These are phyloP conservation scores for Orthosia cruda DNA, from an alignment of 2,888 invertebrate species.

Conservation along the genomic window DNA sequence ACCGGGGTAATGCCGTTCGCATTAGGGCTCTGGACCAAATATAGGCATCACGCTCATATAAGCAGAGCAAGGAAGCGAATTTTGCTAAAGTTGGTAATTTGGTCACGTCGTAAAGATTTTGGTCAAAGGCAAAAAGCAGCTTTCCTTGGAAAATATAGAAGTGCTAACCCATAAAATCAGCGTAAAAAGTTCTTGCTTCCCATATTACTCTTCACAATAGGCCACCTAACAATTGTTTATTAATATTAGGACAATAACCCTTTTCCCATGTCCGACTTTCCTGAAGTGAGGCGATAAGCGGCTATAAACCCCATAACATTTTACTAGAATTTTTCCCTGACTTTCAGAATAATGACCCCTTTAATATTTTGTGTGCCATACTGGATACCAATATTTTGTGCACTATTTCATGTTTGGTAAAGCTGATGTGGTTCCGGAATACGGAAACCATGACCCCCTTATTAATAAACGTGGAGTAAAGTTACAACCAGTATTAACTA, in stretches of 20 bases:
- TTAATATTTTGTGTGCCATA: neutral
- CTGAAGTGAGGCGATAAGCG: constrained; percentile 1
- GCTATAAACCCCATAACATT: neutral
- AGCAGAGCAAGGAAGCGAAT: neutral
- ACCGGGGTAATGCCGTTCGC: neutral
- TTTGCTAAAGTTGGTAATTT: neutral
- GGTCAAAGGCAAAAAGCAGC: neutral
- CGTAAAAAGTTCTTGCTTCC: neutral
- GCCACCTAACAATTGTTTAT: neutral
- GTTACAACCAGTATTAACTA: too few species aligned
- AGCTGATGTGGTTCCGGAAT: neutral
- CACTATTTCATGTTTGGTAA: neutral
- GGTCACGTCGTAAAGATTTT: neutral
- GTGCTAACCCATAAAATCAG: neutral
- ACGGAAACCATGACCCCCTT: too few species aligned
- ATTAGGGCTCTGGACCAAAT: neutral
- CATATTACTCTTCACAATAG: neutral
- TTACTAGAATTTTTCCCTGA: neutral
- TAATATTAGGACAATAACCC: neutral
- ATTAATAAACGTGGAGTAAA: too few species aligned
- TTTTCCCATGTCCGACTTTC: neutral
- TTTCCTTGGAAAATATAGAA: neutral
- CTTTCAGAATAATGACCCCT: neutral
- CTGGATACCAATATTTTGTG: neutral
- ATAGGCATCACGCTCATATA: neutral